phyloP scores from a whole-genome alignment of 2,797 vertebrate genomes.

The Chelidonichthys spinosus region DNA sequence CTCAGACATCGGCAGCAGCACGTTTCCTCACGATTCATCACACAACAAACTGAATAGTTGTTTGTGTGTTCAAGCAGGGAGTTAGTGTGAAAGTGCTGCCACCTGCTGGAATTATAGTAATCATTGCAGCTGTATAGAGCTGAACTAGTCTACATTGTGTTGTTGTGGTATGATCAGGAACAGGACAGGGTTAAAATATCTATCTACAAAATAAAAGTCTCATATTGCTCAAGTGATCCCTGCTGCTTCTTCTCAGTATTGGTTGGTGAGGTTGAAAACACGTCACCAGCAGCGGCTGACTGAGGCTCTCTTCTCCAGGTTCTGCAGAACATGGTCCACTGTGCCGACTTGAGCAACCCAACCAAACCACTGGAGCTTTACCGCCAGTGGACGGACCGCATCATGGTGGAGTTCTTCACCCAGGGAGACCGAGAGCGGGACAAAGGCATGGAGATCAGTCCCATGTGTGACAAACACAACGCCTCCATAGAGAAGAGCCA shows the following conservation, averaged over 20 bases:
- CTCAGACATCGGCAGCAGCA: background rate
- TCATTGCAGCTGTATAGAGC: constrained; percentile 22
- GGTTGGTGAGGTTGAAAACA: constrained; percentile 3
- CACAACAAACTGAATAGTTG: background rate
- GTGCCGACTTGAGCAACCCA: constrained; percentile 94
- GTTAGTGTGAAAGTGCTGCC: constrained; percentile 38
- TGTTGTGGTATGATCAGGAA: background rate
- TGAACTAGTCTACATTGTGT: background rate
- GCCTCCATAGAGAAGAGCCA: constrained; percentile 94
- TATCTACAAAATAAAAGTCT: background rate
- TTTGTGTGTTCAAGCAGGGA: background rate
- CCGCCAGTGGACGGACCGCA: constrained; percentile 91
- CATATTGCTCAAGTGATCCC: background rate
- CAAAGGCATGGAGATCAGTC: constrained; percentile 94
- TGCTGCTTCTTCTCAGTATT: background rate
- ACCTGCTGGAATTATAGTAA: constrained; percentile 40
- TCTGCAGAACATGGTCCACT: constrained; percentile 95
- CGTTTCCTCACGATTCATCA: background rate
- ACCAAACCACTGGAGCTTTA: constrained; percentile 94
- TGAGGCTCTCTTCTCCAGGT: constrained; percentile 79
- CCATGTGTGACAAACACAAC: constrained; percentile 95
- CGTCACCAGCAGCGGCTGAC: background rate
- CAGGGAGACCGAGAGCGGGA: constrained; percentile 93
- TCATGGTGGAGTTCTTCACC: constrained; percentile 92
- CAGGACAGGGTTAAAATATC: background rate